Evolutionary conservation across 2,888 invertebrate genomes (phyloP), one percentile per base, ranked within the genome.

Genomic region (Idaea straminata): DNA sequence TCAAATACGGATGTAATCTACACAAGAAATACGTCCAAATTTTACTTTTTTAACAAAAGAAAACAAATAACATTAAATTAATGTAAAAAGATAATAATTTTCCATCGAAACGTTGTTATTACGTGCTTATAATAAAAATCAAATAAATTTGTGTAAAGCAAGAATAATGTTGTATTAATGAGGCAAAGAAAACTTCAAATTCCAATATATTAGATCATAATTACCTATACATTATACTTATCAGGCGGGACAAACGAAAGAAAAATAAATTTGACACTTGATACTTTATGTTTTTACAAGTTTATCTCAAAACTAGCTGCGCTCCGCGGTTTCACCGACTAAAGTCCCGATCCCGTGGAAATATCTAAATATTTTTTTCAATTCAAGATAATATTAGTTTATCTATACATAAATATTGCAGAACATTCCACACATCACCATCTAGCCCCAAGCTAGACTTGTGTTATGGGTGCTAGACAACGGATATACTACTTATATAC

Each of bases 161-260:
- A 86, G 88, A 91, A 74, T 85, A 83, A 91, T 83, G 87, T 79
- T 70, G 73, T 85, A 83, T 84, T 91, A 89, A 91, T 89, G 88
- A 88, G 83, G 73, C 80, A 81, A 80, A 82, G 82, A 83, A 84
- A 83, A 85, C 87, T 87, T 87, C 82, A 79, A 87, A 83, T 82
- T 81, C 81, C 88, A 86, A 91, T 91, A 90, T 89, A 87, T 91
- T 89, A 90, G 80, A 71, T 69, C 73, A 83, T 90, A 90, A 90
- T 91, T 90, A 90, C 89, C 86, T 74, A 90, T 91, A 90, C 78
- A 89, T 91, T 91, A 91, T 85, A 86, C 89, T 91, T 91, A 91
- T 88, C 87, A 72, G 63, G 66, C 73, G 68, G 67, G 71, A 70
- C 72, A 76, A 83, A 82, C 83, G 47, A 47, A 47, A 10, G 47